A percentile compares a stretch with the other conserved stretches of the same genome.
phyloP scores from a whole-genome alignment of 2,888 invertebrate species.

The Nomada ferruginata region DNA sequence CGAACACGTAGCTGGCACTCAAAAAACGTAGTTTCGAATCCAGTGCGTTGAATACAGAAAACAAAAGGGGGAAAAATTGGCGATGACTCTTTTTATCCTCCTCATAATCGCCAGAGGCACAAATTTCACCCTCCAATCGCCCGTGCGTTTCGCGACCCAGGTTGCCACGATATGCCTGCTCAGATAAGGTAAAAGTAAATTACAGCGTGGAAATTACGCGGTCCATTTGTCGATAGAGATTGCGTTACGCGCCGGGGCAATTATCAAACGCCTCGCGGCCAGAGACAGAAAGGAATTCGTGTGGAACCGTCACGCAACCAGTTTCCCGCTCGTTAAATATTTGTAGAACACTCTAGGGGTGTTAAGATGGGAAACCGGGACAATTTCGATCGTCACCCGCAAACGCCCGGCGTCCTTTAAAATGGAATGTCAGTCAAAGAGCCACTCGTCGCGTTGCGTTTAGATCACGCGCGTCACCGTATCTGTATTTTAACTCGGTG shows the following conservation, averaged over 20 bases:
- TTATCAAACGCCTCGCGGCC: slow-evolving; percentile 39
- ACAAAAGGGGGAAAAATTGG: too few species aligned
- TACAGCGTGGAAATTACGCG: background rate
- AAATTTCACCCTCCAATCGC: background rate
- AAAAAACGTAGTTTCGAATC: too few species aligned
- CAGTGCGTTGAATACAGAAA: too few species aligned
- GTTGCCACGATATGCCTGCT: background rate
- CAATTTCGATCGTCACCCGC: slow-evolving; percentile 57
- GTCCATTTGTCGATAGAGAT: background rate
- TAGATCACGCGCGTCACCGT: slow-evolving; percentile 17
- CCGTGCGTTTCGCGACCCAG: background rate
- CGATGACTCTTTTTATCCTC: background rate
- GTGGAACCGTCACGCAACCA: slow-evolving; percentile 21
- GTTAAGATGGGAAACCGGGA: slow-evolving; percentile 47
- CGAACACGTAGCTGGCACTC: background rate
- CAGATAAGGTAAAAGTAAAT: background rate
- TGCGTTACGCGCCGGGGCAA: slow-evolving; percentile 35
- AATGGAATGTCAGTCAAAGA: slow-evolving; percentile 54
- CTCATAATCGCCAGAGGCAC: background rate
- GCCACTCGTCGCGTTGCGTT: slow-evolving; percentile 41
- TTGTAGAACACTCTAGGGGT: slow-evolving; percentile 53
- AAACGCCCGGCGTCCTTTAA: slow-evolving; percentile 44
- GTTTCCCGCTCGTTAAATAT: slow-evolving; percentile 56
- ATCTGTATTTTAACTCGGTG: background rate
- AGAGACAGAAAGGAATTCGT: slow-evolving; percentile 45